Base-by-base conservation (phyloP, 2,113 vertebrate species). In the Poeciliopsis prolifica region DNA sequence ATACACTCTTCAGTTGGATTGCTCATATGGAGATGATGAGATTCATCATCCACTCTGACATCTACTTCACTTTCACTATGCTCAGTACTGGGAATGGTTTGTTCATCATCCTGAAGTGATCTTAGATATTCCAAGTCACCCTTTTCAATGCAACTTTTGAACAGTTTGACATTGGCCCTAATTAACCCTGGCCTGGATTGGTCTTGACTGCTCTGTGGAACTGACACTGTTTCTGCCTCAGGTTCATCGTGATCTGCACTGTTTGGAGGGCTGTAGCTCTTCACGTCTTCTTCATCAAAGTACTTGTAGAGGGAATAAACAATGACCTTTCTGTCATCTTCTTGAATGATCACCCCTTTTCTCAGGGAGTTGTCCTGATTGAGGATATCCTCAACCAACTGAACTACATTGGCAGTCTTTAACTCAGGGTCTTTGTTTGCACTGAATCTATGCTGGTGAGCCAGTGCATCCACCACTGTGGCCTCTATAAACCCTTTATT, bases 331-430 rank as follows among this genome's bases (percentile, higher is more conserved):
- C 84, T 88, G 11, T 79, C 87, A 5, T 92, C 89, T 73, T 97
- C 95, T 83, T 98, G 97, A 79, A 99, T 94, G 72, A 98, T 90
- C 48, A 98, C 94, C 54, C 98, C 98, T 67, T 96, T 97, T 79
- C 94, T 96, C 15, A 94, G 65, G 68, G 92, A 93, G 4, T 94
- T 94, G 2, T 96, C 93, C 87, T 96, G 94, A 6, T 91, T 94
- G 67, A 97, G 92, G 29, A 97, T 95, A 72, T 95, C 94, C 82
- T 97, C 95, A 74, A 98, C 84, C 74, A 96, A 93, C 86, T 96
- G 96, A 75, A 95, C 73, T 68, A 96, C 89, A 11, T 95, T 94
- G 65, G 94, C 95, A 0, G 94, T 96, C 87, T 89, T 93, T 48
- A 87, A 89, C 89, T 93, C 91, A 79, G 88, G 86, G 81, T 94